phyloP scores from a whole-genome alignment of 1,140 invertebrate species.

The Leucophenga varia region DNA sequence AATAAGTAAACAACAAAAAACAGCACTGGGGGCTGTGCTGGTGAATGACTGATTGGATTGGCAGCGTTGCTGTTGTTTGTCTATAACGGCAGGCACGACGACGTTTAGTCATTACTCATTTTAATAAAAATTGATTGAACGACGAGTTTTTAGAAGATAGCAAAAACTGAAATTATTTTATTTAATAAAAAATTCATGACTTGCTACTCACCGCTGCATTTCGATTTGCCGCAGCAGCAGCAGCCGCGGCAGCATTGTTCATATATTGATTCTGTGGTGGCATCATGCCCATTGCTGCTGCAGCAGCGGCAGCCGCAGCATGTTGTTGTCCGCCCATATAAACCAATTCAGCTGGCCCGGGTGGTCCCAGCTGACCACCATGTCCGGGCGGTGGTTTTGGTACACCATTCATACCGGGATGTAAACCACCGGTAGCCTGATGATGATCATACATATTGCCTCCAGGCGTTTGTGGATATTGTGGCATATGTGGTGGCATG shows the following conservation, averaged over 20 bases:
- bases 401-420: slow-evolving; percentile 51
- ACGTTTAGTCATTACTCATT: no score
- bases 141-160: not conserved
- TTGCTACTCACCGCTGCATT: slow-evolving; percentile 52
- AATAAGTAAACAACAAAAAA: not conserved
- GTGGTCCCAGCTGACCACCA: slow-evolving; percentile 22
- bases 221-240: slow-evolving; percentile 43
- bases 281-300: slow-evolving; percentile 44
- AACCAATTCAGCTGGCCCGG: slow-evolving; percentile 43
- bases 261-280: slow-evolving; percentile 52
- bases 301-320: slow-evolving; percentile 31
- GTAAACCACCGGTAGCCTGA: slow-evolving; percentile 35
- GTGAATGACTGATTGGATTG: no score
- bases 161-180: no score
- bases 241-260: slow-evolving; percentile 44
- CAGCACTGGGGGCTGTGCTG: no score
- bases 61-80: no score
- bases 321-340: slow-evolving; percentile 48
- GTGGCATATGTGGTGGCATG: slow-evolving; percentile 38
- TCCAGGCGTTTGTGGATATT: slow-evolving; percentile 31
- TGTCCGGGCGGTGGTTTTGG: slow-evolving; percentile 34
- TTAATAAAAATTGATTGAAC: not conserved
- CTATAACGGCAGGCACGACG: no score
- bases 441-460: slow-evolving; percentile 45
- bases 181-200: no score